Conservation (phyloP, 2,797 vertebrate genomes). For the Heteromormyrus szaboi region DNA sequence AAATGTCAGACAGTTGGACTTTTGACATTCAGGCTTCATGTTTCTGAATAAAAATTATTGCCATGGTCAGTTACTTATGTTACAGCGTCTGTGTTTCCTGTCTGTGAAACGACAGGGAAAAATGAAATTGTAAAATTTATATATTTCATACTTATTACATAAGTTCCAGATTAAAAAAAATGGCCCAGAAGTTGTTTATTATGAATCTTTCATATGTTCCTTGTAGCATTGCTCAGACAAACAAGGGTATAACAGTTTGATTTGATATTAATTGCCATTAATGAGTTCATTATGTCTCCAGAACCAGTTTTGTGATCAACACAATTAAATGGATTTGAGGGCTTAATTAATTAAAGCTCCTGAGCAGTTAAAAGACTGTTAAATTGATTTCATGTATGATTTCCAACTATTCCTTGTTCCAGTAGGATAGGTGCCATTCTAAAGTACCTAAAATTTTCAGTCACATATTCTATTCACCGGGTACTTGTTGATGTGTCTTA, state of each 20-base stretch:
- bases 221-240: conserved; percentile 55
- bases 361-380: conserved; percentile 52
- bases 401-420: conserved; percentile 13
- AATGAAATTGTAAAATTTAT: not conserved
- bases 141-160: not conserved
- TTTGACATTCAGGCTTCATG: not conserved
- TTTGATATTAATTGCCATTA: conserved; percentile 65
- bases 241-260: conserved; percentile 62
- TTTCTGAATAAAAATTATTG: not conserved
- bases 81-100: not conserved
- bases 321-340: conserved; percentile 54
- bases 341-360: conserved; percentile 63
- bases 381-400: conserved; percentile 43
- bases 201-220: conserved; percentile 39
- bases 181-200: not conserved
- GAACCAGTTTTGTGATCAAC: conserved; percentile 48
- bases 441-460: conserved; percentile 33
- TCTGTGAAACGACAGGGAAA: not conserved
- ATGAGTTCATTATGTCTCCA: conserved; percentile 57
- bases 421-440: conserved; percentile 36
- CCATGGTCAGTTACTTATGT: not conserved
- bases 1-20: not conserved
- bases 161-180: not conserved
- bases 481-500: conserved; percentile 17
- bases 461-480: conserved; percentile 42